These are phyloP conservation scores for Setophaga petechia DNA, from an alignment of 2,113 vertebrate genomes.

Conservation along the genomic window DNA sequence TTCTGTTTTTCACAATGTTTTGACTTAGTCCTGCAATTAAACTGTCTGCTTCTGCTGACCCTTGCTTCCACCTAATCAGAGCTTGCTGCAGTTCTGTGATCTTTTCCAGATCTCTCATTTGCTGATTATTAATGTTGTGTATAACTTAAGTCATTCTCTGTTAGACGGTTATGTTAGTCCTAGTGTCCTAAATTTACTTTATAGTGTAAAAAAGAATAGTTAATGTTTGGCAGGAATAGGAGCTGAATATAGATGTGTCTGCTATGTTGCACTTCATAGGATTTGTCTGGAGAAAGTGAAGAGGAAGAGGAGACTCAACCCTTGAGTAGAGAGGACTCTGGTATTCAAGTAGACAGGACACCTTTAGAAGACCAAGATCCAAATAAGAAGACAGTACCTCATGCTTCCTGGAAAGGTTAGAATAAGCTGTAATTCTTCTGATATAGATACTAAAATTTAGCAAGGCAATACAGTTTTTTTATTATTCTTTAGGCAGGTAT, in stretches of 20 bases:
- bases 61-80: neutral
- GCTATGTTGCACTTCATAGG: constrained; percentile 61
- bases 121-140: neutral
- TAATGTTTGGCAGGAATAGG: neutral
- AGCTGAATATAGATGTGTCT: neutral
- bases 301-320: constrained; percentile 87
- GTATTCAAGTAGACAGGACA: constrained; percentile 94
- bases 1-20: neutral
- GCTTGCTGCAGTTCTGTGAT: neutral
- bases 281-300: constrained; percentile 94
- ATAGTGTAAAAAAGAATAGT: neutral
- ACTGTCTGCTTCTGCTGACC: neutral
- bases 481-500: neutral
- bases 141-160: neutral
- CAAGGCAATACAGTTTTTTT: neutral
- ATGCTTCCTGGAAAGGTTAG: constrained; percentile 77
- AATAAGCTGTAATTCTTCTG: neutral
- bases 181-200: neutral
- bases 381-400: constrained; percentile 77
- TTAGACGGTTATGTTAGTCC: neutral
- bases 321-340: constrained; percentile 94
- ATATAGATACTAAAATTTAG: neutral
- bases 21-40: neutral
- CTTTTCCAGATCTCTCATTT: neutral
- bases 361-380: constrained; percentile 89